Conservation (phyloP, 2,113 vertebrate species). For the Percina caprodes region DNA sequence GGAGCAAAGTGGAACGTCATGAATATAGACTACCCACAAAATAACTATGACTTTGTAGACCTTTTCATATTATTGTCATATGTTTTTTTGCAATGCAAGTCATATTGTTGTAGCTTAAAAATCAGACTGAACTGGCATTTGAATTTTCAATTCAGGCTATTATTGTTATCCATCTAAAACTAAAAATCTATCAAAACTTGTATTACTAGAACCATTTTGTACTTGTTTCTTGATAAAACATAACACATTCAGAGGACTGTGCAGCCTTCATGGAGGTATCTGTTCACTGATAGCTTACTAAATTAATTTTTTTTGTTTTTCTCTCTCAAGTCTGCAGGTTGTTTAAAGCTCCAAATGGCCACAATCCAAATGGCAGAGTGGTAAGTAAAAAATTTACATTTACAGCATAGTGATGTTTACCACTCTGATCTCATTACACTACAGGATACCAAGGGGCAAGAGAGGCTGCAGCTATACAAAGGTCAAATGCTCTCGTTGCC, state of each 20-base stretch:
- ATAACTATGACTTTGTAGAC: not conserved
- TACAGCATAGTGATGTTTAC: conserved; percentile 38
- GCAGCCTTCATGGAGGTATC: not conserved
- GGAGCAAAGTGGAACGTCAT: too few relatives aligned
- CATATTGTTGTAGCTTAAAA: not conserved
- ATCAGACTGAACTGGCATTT: not conserved
- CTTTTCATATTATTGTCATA: not conserved
- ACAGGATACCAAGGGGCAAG: conserved; percentile 18
- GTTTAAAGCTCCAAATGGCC: conserved; percentile 9
- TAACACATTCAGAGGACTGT: not conserved
- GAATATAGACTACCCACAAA: too few relatives aligned
- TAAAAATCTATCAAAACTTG: not conserved
- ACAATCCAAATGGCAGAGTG: conserved; percentile 28
- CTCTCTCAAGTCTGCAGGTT: not conserved
- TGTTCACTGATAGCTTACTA: not conserved
- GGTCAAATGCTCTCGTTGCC: not conserved
- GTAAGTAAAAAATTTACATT: conserved; percentile 51
- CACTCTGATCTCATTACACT: conserved; percentile 56
- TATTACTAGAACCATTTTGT: not conserved
- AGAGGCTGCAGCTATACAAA: conserved; percentile 6
- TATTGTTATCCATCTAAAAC: not conserved
- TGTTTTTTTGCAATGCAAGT: not conserved
- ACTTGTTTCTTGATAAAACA: not conserved
- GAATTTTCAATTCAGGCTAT: not conserved
- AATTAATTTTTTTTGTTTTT: not conserved